Conservation (phyloP, 1,140 invertebrate species). For the Apocrypta bakeri region DNA sequence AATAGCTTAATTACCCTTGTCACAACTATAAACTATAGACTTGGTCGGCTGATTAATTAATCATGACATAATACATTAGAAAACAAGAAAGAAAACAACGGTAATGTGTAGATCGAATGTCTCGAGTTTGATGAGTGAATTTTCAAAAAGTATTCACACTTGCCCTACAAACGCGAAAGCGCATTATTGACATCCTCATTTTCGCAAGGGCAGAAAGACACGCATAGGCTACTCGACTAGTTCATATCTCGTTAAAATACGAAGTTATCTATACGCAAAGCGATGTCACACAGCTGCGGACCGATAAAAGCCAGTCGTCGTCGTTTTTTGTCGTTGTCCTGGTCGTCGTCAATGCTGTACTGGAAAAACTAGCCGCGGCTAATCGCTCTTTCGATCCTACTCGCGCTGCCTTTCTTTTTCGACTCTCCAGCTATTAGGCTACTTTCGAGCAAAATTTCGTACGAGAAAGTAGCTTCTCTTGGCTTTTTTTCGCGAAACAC, state of each 20-base stretch:
- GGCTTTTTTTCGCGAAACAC: neutral
- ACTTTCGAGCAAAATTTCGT: slow-evolving; percentile 1
- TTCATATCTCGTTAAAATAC: neutral
- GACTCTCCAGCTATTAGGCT: neutral
- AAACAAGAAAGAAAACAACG: too few species aligned
- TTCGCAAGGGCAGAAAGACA: neutral
- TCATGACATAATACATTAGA: neutral
- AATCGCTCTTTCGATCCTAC: slow-evolving; percentile 22
- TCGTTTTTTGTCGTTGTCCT: too few species aligned
- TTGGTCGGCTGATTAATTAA: too few species aligned
- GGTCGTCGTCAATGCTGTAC: slow-evolving; percentile 7
- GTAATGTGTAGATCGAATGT: too few species aligned
- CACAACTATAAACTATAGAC: neutral
- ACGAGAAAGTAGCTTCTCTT: neutral
- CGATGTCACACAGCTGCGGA: neutral
- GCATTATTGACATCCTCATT: neutral
- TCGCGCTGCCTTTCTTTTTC: neutral
- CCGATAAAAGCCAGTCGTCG: slow-evolving; percentile 12
- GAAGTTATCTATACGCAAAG: too few species aligned
- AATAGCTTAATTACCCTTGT: neutral
- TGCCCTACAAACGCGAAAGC: too few species aligned
- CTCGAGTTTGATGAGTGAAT: too few species aligned
- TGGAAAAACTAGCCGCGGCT: slow-evolving; percentile 12
- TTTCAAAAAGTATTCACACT: too few species aligned
- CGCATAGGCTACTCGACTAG: neutral